These are phyloP conservation scores for Leptestheria dahalacensis DNA, from an alignment of 1,140 invertebrate genomes.

Conservation along the genomic window DNA sequence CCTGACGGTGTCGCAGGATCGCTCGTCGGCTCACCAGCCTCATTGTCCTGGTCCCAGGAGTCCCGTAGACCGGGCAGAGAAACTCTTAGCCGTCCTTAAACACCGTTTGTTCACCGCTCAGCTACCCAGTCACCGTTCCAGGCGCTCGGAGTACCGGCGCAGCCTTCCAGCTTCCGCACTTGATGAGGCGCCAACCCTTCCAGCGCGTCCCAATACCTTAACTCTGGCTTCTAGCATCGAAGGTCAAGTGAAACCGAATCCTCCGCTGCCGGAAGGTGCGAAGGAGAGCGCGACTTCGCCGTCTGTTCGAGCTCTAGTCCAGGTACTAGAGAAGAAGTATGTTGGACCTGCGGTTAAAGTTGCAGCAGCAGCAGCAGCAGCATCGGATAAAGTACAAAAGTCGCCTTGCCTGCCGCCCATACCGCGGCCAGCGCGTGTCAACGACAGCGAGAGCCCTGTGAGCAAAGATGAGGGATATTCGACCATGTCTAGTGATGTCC, in stretches of 20 bases:
- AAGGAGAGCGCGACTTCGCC: constrained; percentile 1
- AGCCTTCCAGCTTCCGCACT: neutral
- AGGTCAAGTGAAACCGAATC: neutral
- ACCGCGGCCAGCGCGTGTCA: constrained; percentile 34
- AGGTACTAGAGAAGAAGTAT: constrained; percentile 8
- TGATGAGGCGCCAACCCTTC: neutral
- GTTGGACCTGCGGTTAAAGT: neutral
- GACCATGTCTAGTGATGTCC: constrained; percentile 75
- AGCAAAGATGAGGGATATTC: constrained; percentile 74
- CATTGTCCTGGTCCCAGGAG: neutral
- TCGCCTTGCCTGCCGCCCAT: constrained; percentile 2
- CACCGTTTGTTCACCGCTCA: constrained; percentile 10
- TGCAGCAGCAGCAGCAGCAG: constrained; percentile 4
- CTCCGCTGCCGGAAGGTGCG: neutral
- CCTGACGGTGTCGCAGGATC: neutral
- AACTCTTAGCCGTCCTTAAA: constrained; percentile 10
- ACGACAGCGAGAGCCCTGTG: constrained; percentile 47
- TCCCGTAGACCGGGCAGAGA: constrained; percentile 9
- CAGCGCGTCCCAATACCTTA: constrained; percentile 8
- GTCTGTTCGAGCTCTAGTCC: constrained; percentile 8
- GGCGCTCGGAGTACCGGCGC: constrained; percentile 1
- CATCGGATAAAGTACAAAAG: neutral
- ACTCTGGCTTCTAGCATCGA: constrained; percentile 1
- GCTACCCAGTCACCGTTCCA: neutral
- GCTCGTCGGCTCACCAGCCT: neutral